phyloP scores from a whole-genome alignment of 2,797 vertebrate species.

The Bryconaethiops microstoma region DNA sequence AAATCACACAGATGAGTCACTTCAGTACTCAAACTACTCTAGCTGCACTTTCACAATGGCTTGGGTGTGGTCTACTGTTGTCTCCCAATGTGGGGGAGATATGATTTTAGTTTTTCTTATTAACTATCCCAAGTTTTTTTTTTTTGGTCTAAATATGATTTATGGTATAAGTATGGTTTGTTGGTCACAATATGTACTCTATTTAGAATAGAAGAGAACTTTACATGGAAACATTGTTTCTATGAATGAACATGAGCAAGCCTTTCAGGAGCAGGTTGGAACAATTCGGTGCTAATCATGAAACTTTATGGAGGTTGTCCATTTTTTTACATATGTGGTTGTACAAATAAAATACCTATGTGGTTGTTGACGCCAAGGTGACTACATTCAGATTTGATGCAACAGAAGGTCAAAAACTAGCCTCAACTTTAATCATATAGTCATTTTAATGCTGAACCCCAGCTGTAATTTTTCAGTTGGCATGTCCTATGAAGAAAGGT shows the following conservation, averaged over 20 bases:
- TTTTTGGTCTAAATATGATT: background rate
- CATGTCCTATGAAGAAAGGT: slow-evolving; percentile 42
- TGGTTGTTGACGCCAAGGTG: background rate
- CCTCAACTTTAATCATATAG: too few relatives aligned
- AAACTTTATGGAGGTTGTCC: background rate
- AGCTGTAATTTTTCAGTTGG: slow-evolving; percentile 8
- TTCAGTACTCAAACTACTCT: slow-evolving; percentile 12
- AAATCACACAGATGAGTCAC: background rate
- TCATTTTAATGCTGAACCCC: background rate
- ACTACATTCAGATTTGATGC: slow-evolving; percentile 21
- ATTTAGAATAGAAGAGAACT: background rate
- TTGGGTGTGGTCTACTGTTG: slow-evolving; percentile 48
- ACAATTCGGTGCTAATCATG: slow-evolving; percentile 2
- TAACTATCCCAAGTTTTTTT: background rate
- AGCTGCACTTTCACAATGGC: slow-evolving; percentile 33
- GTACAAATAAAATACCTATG: too few relatives aligned
- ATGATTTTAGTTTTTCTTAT: background rate
- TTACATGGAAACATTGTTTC: background rate
- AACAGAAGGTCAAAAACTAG: background rate
- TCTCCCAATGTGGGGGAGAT: slow-evolving; percentile 1
- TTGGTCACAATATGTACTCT: too few relatives aligned
- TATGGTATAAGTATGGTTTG: background rate
- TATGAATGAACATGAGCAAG: background rate
- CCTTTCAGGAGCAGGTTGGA: background rate
- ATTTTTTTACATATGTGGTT: background rate